Percentiles rank a stretch among this genome's conserved stretches.
Evolutionary conservation across 2,888 invertebrate genomes (phyloP).

Genomic region (Actias luna): DNA sequence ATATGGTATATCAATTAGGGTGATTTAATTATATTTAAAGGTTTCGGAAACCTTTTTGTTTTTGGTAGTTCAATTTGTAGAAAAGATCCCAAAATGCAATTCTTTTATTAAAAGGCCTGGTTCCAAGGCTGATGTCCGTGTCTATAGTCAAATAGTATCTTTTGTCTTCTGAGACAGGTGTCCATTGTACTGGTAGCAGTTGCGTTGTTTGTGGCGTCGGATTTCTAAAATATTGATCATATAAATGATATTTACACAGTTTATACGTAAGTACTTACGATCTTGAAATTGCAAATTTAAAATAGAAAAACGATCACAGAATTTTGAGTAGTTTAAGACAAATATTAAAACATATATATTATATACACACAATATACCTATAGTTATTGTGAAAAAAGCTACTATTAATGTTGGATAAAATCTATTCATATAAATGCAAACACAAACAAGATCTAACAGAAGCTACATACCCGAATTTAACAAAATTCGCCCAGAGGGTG

Average conservation of each 20-base stretch:
- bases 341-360: no score
- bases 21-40: not conserved
- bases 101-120: constrained; percentile 36
- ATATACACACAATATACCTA: not conserved
- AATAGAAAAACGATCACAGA: not conserved
- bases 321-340: not conserved
- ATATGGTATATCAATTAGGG: no score
- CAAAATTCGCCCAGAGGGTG: constrained; percentile 52
- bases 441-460: not conserved
- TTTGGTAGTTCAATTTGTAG: constrained; percentile 28
- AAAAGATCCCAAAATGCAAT: constrained; percentile 48
- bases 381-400: not conserved
- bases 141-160: constrained; percentile 37
- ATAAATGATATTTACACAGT: not conserved
- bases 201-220: constrained; percentile 42
- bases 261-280: not conserved
- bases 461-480: constrained; percentile 44
- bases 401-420: not conserved
- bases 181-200: constrained; percentile 41
- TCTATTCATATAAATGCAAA: not conserved
- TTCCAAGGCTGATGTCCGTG: constrained; percentile 32
- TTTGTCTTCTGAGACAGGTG: constrained; percentile 29
- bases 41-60: constrained; percentile 23
- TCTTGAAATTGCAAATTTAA: not conserved
- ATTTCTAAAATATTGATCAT: constrained; percentile 34